Evolutionary conservation across 2,797 vertebrate species (phyloP), one percentile per base, ranked within the genome.

Genomic region (Acanthiza pusilla): DNA sequence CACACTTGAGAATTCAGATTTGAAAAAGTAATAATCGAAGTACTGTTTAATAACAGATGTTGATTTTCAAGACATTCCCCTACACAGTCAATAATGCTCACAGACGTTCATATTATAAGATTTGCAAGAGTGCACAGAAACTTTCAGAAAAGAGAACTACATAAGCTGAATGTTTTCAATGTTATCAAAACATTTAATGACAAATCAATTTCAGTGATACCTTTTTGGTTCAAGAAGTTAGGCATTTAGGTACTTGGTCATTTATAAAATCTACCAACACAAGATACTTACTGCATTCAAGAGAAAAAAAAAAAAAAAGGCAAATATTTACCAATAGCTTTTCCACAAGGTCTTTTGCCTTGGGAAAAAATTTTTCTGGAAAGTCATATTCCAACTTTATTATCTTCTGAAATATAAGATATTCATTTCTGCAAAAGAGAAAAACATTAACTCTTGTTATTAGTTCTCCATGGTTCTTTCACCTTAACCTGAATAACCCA

Each of bases 361-460:
- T 99, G 94, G 99, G 99, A 94, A 99, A 99, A 97, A 99, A 99
- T 98, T 99, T 99, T 97, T 99, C 99, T 89, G 99, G 99, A 92
- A 99, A 99, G 96, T 99, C 99, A 95, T 99, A 99, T 95, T 99
- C 99, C 98, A 99, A 97, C 93, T 99, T 99, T 98, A 99, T 99
- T 98, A 99, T 99, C 98, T 99, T 99, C 98, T 99, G 99, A 98
- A 99, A 99, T 99, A 99, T 99, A 97, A 99, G 98, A 98, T 99
- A 99, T 66, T 99, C 99, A 68, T 99, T 99, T 98, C 99, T 99
- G 97, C 81, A 96, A 96, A 89, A 95, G 62, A 96, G 32, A 81
- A 95, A 54, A 93, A 78, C 25, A 89, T 91, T 85, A 79, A 54
- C 70, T 67, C 43, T 77, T 82, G 47, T 73, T 87, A 78, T 18